Evolutionary conservation across 1,140 invertebrate genomes (phyloP), one percentile per base, ranked within the genome.

Genomic region (Bombus breviceps): DNA sequence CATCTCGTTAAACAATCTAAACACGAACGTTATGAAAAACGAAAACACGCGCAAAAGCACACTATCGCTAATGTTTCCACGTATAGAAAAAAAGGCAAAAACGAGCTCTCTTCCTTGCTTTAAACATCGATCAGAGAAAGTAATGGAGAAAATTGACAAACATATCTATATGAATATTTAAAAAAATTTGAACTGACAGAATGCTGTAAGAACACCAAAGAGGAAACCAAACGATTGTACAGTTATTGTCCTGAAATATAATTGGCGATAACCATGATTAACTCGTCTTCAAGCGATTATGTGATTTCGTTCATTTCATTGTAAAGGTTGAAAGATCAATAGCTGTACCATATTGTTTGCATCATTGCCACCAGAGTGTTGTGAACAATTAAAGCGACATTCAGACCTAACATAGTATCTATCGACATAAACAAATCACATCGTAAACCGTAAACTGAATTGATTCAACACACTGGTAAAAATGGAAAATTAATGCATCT

Each of bases 351-450:
- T 5, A 10, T 41, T 62, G 34, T 81, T 57, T 57, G 57, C 72
- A 57, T 72, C 39, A 43, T 39, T 69, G 47, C 37, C 68, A 80
- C 64, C 25, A 37, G 57, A 77, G 32, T 75, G 71, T 53, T 86
- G 82, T 81, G 57, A 25, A 89, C 88, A 77, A 85, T 89, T 80
- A 82, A 90, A 90, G 89, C 89, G 39, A 85, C 88, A 90, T 83
- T 86, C 78, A 90, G 32, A 88, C 66, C 66, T 73, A 86, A 83
- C 28, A 64, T 57, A 83, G 22, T 81, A 77, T 79, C 84, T 77
- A 81, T 76, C 25, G 59, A 83, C 57, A 76, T 72, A 57, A 47
- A 86, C 68, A 41, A 66, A 25, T 76, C n/a, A 85, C 34, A 81
- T 25, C 8, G 28, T 80, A 32, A 85, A 85, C 5, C 18, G 32